A percentile compares a stretch with the other conserved stretches of the same genome.
phyloP scores from a whole-genome alignment of 2,113 vertebrate species.

The Entosphenus tridentatus region DNA sequence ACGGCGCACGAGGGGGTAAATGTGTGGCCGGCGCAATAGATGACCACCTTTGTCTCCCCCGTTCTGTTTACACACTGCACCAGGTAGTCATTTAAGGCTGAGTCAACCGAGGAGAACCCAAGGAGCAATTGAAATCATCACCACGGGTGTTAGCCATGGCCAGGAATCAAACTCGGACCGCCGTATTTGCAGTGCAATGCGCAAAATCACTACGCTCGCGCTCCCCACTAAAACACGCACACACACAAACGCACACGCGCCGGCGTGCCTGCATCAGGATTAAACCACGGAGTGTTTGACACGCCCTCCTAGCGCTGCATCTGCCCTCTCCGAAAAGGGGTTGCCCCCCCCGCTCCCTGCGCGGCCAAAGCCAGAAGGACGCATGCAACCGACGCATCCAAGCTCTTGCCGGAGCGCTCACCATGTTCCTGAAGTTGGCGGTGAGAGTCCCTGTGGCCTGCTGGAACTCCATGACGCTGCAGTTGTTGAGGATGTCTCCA shows the following conservation, averaged over 20 bases:
- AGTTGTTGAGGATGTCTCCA: constrained; percentile 63
- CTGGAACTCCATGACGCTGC: constrained; percentile 54
- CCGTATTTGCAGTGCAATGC: too few species aligned
- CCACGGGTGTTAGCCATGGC: too few species aligned
- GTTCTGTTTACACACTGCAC: too few species aligned
- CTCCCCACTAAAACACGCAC: not conserved
- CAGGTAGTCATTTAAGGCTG: too few species aligned
- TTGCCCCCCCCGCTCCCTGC: fast-evolving
- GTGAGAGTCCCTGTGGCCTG: constrained; percentile 42
- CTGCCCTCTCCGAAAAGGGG: not conserved
- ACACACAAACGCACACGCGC: not conserved
- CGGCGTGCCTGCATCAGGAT: not conserved
- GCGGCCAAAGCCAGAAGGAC: not conserved
- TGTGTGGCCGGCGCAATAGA: too few species aligned
- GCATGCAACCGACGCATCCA: not conserved
- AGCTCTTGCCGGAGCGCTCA: constrained; percentile 16
- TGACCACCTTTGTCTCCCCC: too few species aligned
- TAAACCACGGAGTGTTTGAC: not conserved
- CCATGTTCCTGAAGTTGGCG: constrained; percentile 78
- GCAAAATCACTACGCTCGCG: too few species aligned
- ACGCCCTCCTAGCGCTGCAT: not conserved
- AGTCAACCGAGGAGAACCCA: too few species aligned
- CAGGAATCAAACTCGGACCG: too few species aligned
- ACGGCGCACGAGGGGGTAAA: too few species aligned
- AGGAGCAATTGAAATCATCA: too few species aligned